Conservation (phyloP, 2,113 vertebrate genomes). For the Lanius collurio region DNA sequence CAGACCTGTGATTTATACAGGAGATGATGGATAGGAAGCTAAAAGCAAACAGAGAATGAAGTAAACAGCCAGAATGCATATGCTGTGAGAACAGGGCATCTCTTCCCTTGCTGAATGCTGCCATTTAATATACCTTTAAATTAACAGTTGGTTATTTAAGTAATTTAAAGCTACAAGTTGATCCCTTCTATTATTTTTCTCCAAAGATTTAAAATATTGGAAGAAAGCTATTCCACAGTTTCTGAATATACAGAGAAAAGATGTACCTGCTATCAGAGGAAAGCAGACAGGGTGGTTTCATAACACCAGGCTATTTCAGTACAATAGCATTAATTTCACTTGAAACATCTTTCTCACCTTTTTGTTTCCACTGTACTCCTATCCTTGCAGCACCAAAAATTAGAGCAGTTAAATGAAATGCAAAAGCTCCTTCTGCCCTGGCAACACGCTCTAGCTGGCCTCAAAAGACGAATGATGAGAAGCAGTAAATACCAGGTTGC, state of each 20-base stretch:
- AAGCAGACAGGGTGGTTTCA: not conserved
- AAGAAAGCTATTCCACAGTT: not conserved
- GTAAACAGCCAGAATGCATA: not conserved
- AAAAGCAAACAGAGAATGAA: not conserved
- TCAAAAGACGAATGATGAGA: not conserved
- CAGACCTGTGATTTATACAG: not conserved
- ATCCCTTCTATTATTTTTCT: not conserved
- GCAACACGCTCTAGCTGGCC: not conserved
- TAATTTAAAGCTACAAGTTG: not conserved
- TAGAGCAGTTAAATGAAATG: not conserved
- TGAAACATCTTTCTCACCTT: not conserved
- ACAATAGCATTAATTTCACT: not conserved
- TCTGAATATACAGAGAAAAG: not conserved
- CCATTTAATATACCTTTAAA: not conserved
- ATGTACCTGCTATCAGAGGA: not conserved
- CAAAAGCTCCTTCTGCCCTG: not conserved
- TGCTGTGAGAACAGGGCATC: not conserved
- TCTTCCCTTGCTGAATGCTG: not conserved
- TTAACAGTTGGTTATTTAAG: not conserved
- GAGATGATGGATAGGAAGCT: not conserved
- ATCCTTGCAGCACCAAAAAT: not conserved
- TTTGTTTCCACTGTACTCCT: not conserved
- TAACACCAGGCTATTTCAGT: not conserved
- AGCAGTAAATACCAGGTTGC: not conserved
- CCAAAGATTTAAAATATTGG: not conserved